phyloP scores from a whole-genome alignment of 2,888 invertebrate genomes.

The Synergus laeviventris region DNA sequence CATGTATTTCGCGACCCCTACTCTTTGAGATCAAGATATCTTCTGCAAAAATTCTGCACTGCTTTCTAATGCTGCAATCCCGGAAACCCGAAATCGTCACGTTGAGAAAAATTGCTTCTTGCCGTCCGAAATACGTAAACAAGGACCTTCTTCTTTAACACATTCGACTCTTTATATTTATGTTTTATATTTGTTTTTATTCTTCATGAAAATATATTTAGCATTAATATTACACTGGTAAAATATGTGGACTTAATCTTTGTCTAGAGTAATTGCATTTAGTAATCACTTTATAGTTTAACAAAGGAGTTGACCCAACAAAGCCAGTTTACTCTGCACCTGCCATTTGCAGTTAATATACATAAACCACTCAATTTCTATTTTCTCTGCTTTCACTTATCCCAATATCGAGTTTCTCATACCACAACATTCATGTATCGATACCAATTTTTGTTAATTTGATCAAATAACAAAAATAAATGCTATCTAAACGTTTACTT shows the following conservation, averaged over 20 bases:
- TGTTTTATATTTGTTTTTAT: too few species aligned
- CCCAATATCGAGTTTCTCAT: background rate
- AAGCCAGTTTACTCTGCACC: background rate
- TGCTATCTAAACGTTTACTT: too few species aligned
- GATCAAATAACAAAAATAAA: too few species aligned
- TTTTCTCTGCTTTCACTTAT: background rate
- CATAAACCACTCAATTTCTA: background rate
- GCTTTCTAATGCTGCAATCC: constrained; percentile 5
- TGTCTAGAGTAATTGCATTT: too few species aligned
- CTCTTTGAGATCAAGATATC: background rate
- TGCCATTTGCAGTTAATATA: background rate
- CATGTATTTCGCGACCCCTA: background rate
- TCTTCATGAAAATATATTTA: too few species aligned
- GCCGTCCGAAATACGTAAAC: background rate
- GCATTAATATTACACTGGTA: too few species aligned
- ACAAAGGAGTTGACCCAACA: background rate
- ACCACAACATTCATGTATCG: too few species aligned
- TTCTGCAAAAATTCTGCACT: background rate
- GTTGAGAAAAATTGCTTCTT: background rate
- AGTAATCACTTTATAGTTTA: background rate
- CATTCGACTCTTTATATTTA: too few species aligned
- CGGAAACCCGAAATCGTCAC: background rate
- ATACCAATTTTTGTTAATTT: too few species aligned
- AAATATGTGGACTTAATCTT: too few species aligned
- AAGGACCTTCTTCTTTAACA: background rate